Evolutionary conservation across 2,113 vertebrate species (phyloP), one percentile per base, ranked within the genome.

Genomic region (Oreocharis arfaki): DNA sequence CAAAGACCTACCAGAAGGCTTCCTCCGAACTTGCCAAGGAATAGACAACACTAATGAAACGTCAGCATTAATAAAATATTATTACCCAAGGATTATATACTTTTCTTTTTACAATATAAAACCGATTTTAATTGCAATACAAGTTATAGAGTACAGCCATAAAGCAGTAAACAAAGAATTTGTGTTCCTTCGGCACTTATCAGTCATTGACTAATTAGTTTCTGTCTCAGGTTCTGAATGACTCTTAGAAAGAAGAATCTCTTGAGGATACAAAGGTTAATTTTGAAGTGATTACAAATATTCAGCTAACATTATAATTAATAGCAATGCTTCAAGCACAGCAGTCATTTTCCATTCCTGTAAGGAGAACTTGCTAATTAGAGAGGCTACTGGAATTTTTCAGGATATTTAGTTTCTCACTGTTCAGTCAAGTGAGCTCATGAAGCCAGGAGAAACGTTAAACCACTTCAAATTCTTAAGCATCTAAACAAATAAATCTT

Each of bases 121-220:
- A n/a, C 86, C 93, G 94, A 96, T 98, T 98, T 98, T 98, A 98
- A 99, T 99, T 98, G 98, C 93, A 97, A 93, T 95, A 97, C 95
- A 98, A 98, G 98, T 98, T 98, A 98, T 97, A 94, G 28, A 69
- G 93, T 95, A 95, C 85, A 96, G 89, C 87, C 95, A 98, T 97
- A 97, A 97, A 98, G 97, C 96, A 97, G 97, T 98, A 98, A 98
- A 98, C 98, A 98, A 98, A 97, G 95, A 98, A 93, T 98, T 98
- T 98, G 86, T 97, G 95, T 98, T 96, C 96, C 96, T 98, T 98
- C 94, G 98, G 97, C 94, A 96, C 95, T 98, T 98, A 97, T 95
- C 96, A 97, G 98, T 98, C 97, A 61, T 97, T 98, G 98, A 98
- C 97, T 99, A 98, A 99, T 99, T 98, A 98, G 96, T 97, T 98